Evolutionary conservation across 64 coral and sea anemone genomes (phyloP).

Genomic region (Platygyra sinensis): DNA sequence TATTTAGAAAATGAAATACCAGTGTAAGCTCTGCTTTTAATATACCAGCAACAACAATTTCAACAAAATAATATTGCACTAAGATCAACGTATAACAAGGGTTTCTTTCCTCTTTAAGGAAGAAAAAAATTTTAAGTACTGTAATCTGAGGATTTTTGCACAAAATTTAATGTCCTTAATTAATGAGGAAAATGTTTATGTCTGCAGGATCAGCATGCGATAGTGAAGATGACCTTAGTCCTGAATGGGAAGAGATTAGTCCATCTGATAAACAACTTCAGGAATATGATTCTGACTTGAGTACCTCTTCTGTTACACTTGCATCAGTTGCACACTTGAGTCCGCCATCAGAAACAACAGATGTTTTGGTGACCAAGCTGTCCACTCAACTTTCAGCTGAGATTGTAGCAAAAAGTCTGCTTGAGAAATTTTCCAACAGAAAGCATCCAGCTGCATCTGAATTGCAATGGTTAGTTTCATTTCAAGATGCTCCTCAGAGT

Average conservation of each 20-base stretch:
- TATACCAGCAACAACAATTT: no score
- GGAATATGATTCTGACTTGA: not conserved
- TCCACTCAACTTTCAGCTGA: constrained; percentile 86
- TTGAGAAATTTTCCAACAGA: constrained; percentile 85
- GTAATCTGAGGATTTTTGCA: no score
- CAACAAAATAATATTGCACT: no score
- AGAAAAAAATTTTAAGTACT: no score
- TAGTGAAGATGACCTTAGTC: constrained; percentile 43
- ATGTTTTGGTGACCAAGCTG: constrained; percentile 37
- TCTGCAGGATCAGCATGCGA: constrained; percentile 35
- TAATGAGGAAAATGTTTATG: not conserved
- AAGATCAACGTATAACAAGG: no score
- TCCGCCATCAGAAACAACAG: not conserved
- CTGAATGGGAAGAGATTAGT: constrained; percentile 59
- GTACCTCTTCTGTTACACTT: constrained; percentile 21
- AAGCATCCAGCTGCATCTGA: constrained; percentile 87
- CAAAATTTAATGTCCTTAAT: not conserved
- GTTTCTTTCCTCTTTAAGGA: no score
- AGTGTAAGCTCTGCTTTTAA: no score
- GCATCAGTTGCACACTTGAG: not conserved
- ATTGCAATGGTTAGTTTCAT: constrained; percentile 90
- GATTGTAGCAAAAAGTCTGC: constrained; percentile 80
- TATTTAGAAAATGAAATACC: no score
- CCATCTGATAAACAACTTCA: constrained; percentile 4
- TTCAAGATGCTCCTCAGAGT: constrained; percentile 90